phyloP scores from a whole-genome alignment of 2,797 vertebrate species.

The Peromyscus attwateri region DNA sequence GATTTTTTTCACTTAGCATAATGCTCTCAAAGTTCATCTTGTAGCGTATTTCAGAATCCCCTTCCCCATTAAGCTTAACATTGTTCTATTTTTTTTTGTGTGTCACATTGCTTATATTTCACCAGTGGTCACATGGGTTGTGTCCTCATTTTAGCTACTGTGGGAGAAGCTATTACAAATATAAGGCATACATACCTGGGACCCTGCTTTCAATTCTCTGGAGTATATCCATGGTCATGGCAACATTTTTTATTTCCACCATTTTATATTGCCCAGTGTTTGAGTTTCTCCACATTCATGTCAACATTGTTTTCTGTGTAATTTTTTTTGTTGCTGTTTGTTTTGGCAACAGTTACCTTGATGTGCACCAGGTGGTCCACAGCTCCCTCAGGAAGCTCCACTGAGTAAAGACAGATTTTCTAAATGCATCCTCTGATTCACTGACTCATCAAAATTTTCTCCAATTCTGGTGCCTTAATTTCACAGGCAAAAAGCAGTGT shows the following conservation, averaged over 20 bases:
- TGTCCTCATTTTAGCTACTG: background rate
- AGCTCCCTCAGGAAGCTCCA: background rate
- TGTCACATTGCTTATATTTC: background rate
- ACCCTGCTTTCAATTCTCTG: background rate
- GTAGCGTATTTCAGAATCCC: background rate
- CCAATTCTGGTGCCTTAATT: background rate
- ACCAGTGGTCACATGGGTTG: background rate
- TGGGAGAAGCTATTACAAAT: background rate
- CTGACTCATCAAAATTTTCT: background rate
- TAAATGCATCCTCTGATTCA: background rate
- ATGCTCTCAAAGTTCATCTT: background rate
- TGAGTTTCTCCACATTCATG: background rate
- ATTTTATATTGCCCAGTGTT: background rate
- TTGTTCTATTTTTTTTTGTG: too few relatives aligned
- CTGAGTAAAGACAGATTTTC: background rate
- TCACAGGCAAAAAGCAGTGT: background rate
- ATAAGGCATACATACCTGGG: too few relatives aligned
- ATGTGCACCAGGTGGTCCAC: background rate
- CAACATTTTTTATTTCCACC: background rate
- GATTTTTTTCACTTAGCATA: background rate
- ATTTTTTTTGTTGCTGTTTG: background rate
- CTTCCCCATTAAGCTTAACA: background rate
- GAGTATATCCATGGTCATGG: background rate
- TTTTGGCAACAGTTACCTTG: background rate
- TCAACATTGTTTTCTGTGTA: background rate